A percentile compares a stretch with the other conserved stretches of the same genome.
Evolutionary conservation across 2,888 invertebrate genomes (phyloP).

Genomic region (Machimus rusticus): DNA sequence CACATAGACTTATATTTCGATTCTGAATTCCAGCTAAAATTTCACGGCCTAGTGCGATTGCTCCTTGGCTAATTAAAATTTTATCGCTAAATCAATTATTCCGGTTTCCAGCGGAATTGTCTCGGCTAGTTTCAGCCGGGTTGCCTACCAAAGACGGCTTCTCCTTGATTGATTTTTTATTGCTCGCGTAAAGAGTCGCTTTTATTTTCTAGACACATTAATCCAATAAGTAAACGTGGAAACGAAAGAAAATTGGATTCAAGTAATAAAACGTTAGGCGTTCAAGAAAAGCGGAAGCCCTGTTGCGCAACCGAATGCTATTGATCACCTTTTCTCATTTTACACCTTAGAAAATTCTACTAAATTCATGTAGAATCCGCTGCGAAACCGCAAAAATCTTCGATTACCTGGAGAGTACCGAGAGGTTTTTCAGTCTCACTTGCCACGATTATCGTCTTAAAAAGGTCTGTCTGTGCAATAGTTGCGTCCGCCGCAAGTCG

Average conservation of each 20-base stretch:
- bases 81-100: neutral
- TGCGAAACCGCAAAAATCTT: constrained; percentile 4
- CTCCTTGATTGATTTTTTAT: neutral
- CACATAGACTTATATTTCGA: neutral
- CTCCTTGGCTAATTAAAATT: neutral
- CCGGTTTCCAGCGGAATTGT: neutral
- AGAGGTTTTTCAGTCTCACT: neutral
- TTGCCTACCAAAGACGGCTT: neutral
- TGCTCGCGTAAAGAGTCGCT: neutral
- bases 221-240: neutral
- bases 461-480: neutral
- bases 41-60: neutral
- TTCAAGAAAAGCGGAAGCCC: neutral
- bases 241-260: neutral
- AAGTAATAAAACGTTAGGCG: neutral
- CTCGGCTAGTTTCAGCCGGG: neutral
- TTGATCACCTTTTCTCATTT: neutral
- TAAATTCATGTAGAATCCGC: constrained; percentile 19
- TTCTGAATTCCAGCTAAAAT: neutral
- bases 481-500: neutral
- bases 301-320: neutral
- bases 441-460: neutral
- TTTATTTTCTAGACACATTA: neutral
- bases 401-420: neutral
- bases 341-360: constrained; percentile 14